Evolutionary conservation across 2,888 invertebrate genomes (phyloP).

Genomic region (Gonocerus acuteangulatus): DNA sequence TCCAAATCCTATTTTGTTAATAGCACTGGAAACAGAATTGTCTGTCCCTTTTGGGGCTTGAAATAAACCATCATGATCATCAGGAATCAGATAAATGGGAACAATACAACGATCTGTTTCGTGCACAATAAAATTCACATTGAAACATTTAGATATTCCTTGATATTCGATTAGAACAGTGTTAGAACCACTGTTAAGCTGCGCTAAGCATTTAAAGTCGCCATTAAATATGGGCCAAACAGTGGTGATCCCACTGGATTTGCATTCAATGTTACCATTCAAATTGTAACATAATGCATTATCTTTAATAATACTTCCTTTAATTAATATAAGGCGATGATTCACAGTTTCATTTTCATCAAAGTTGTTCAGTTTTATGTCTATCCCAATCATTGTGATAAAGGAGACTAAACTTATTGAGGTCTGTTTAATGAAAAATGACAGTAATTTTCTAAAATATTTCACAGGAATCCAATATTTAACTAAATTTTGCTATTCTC

Average conservation of each 20-base stretch:
- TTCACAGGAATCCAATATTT: no score
- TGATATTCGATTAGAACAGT: slow-evolving; percentile 53
- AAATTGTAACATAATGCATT: slow-evolving; percentile 44
- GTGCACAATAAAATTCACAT: slow-evolving; percentile 30
- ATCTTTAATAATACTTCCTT: slow-evolving; percentile 49
- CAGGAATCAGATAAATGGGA: slow-evolving; percentile 69
- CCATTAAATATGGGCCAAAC: slow-evolving; percentile 58
- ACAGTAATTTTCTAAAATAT: no score
- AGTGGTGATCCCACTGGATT: slow-evolving; percentile 39
- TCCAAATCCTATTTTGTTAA: slow-evolving; percentile 65
- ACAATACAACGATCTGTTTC: slow-evolving; percentile 44
- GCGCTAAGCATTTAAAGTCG: slow-evolving; percentile 61
- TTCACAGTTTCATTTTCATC: slow-evolving; percentile 47
- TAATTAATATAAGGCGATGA: slow-evolving; percentile 55
- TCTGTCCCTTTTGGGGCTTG: slow-evolving; percentile 59
- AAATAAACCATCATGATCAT: slow-evolving; percentile 69
- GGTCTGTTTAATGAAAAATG: no score
- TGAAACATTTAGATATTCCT: slow-evolving; percentile 37
- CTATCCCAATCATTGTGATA: not conserved
- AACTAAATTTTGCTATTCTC: no score
- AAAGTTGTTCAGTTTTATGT: slow-evolving; percentile 16
- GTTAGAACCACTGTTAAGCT: slow-evolving; percentile 58
- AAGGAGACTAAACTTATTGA: no score
- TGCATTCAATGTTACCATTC: slow-evolving; percentile 43
- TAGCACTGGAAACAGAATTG: slow-evolving; percentile 63